Evolutionary conservation across 1,140 invertebrate genomes (phyloP), one percentile per base, ranked within the genome.

Genomic region (Lamellibrachia luymesi): DNA sequence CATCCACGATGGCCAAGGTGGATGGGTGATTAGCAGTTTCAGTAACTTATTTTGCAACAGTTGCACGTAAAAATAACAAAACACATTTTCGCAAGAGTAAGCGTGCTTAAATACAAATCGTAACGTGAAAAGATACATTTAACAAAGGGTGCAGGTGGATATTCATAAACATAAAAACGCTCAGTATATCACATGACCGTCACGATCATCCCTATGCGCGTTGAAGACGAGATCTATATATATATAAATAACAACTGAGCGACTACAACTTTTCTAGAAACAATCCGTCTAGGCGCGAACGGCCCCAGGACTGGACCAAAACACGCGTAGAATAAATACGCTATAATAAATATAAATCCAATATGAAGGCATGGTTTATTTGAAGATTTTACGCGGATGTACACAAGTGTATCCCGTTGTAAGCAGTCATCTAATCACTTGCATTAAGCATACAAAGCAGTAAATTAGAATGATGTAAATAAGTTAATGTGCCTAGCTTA

Each of bases 201-300:
- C 64, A 80, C 25, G 64, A 80, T 80, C 64, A 80, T 80, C 64
- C 25, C 64, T 22, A 80, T 80, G 64, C 25, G 64, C 25, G 64
- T 80, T 80, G 64, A 80, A 80, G 64, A 80, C 64, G 64, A 80
- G 64, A 80, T 80, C 64, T 80, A 80, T 80, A 80, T 80, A 80
- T 80, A 80, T 22, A 80, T 17, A 80, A 80, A 80, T 80, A 80
- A 80, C 64, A 6, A 80, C 64, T 80, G 64, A 80, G 64, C 64
- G 64, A 80, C 64, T 80, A 80, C 64, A 80, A 22, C 2, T 10
- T 80, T 4, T 17, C 64, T 80, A 38, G 17, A 80, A 80, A 80
- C 64, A 80, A 80, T 80, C 64, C 64, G 64, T 22, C 64, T 80
- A 80, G 13, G 64, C 64, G 64, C 64, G 64, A 17, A 8, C 1